These are phyloP conservation scores for Orthosia gothica DNA, from an alignment of 2,888 invertebrate genomes.

Conservation along the genomic window DNA sequence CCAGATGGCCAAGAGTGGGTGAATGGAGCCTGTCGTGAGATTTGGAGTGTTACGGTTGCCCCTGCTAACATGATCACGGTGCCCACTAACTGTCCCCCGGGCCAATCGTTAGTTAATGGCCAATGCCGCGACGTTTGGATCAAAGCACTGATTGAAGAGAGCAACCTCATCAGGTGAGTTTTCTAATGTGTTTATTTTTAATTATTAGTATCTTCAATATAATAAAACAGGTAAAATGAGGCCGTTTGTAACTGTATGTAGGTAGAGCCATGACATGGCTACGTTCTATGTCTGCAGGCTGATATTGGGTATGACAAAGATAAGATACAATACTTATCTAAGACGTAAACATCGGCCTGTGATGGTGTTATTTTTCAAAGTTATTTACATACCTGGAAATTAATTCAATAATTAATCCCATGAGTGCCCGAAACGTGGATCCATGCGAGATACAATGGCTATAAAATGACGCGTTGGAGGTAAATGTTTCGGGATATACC, in stretches of 20 bases:
- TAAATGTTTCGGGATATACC: no score
- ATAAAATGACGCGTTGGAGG: no score
- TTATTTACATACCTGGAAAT: background rate
- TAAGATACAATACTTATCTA: conserved; percentile 37
- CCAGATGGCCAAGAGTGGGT: conserved; percentile 62
- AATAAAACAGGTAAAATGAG: background rate
- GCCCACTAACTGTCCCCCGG: conserved; percentile 66
- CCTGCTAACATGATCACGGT: conserved; percentile 65
- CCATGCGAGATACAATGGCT: no score
- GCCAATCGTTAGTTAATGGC: conserved; percentile 65
- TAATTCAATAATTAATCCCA: no score
- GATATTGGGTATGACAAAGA: conserved; percentile 23
- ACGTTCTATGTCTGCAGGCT: conserved; percentile 7
- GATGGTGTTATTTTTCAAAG: conserved; percentile 9
- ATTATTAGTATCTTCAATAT: conserved; percentile 6
- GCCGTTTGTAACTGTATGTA: background rate
- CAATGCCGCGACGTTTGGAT: conserved; percentile 59
- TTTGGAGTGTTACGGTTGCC: conserved; percentile 36
- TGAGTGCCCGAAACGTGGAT: no score
- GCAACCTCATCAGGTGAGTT: conserved; percentile 38
- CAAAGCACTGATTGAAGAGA: conserved; percentile 10
- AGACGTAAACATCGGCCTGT: conserved; percentile 12
- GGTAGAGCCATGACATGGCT: background rate
- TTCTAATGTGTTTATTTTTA: background rate
- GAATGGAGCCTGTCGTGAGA: conserved; percentile 61